Evolutionary conservation across 2,797 vertebrate genomes (phyloP), one percentile per base, ranked within the genome.

Genomic region (Mallotus villosus): DNA sequence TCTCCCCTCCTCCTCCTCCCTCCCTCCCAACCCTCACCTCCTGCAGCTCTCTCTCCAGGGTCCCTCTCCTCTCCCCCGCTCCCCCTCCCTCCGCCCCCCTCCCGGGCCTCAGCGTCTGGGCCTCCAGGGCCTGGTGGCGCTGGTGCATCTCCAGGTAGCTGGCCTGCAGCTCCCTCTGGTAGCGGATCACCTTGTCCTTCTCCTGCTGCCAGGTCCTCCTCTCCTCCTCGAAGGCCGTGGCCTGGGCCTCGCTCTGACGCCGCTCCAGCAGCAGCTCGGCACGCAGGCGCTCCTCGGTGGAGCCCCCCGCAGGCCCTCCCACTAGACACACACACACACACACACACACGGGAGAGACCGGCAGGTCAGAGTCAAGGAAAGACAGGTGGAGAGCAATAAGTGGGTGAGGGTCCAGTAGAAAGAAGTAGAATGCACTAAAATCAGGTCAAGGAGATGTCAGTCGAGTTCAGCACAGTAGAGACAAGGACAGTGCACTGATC

Each of bases 131-230:
- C 81, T 97, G 95, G 67, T 94, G 99, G 83, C 93, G 95, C 85
- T 94, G 95, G 83, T 95, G 96, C 96, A 98, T 98, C 78, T 99
- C 96, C 87, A 99, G 88, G 89, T 99, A 99, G 90, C 96, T 95
- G 82, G 95, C 94, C 91, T 99, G 98, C 88, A 99, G 96, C 92
- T 97, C 96, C 73, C 95, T 95, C 94, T 99, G 98, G 90, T 99
- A 99, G 81, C 95, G 94, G 87, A 99, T 93, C 85, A 99, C 98
- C 82, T 98, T 97, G 80, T 99, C 95, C 89, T 99, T 99, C 84
- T 99, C 97, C 14, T 93, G 92, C 91, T 97, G 97, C 98, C 98
- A 99, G 2, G 94, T 97, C 85, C 90, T 93, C 75, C 95, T 91
- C 92, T 99, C 98, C 53, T 92, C 90, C 89, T 98, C 96, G 64